Evolutionary conservation across 1,140 invertebrate genomes (phyloP).

Genomic region (Euwallacea fornicatus): DNA sequence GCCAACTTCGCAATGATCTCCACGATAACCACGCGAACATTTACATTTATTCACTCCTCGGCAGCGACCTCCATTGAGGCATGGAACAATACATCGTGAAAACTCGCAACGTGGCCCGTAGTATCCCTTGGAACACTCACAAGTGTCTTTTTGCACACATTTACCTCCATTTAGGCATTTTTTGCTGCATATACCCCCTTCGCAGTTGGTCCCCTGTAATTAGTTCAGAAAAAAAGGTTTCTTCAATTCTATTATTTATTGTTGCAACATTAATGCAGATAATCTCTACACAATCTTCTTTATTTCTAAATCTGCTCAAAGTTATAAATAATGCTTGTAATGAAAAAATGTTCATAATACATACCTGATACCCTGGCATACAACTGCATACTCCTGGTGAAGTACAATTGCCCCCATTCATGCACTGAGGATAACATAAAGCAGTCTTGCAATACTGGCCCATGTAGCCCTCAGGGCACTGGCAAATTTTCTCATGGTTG

Average conservation of each 20-base stretch:
- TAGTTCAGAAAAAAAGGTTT: neutral
- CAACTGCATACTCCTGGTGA: conserved; percentile 86
- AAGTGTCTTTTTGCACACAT: conserved; percentile 90
- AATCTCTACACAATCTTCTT: no score
- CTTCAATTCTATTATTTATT: neutral
- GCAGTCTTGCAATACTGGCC: conserved; percentile 86
- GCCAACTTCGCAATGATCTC: conserved; percentile 85
- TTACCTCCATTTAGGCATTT: conserved; percentile 94
- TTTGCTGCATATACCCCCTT: conserved; percentile 81
- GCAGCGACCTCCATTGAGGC: conserved; percentile 82
- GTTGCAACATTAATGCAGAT: no score
- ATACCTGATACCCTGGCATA: conserved; percentile 79
- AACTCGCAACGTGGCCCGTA: conserved; percentile 87
- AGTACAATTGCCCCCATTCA: conserved; percentile 89
- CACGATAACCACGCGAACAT: conserved; percentile 74
- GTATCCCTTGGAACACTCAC: conserved; percentile 85
- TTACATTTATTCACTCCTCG: conserved; percentile 83
- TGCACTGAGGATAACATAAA: conserved; percentile 88
- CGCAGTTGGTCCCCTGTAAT: conserved; percentile 45
- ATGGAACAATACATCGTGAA: conserved; percentile 88
- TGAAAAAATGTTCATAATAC: neutral
- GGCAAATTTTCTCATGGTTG: conserved; percentile 77
- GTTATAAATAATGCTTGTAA: neutral
- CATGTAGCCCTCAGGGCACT: conserved; percentile 87
- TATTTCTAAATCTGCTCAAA: neutral